Conservation (phyloP, 2,797 vertebrate genomes). For the Tarsius wallacei region DNA sequence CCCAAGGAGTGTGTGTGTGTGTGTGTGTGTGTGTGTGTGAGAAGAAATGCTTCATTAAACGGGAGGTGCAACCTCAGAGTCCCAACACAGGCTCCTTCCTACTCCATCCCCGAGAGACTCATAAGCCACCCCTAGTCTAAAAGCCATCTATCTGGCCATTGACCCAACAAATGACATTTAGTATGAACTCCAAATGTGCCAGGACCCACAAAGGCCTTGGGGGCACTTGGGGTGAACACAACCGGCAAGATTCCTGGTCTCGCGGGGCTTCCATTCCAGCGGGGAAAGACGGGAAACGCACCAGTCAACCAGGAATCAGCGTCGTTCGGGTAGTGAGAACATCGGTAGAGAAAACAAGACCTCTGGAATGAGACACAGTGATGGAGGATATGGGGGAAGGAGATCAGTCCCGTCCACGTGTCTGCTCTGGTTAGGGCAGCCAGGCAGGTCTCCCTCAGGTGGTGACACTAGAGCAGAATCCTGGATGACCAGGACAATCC, state of each 20-base stretch:
- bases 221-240: background rate
- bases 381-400: background rate
- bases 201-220: background rate
- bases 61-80: background rate
- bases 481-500: background rate
- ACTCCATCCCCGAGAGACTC: background rate
- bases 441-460: background rate
- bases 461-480: background rate
- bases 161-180: background rate
- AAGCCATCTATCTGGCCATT: background rate
- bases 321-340: slow-evolving; percentile 21
- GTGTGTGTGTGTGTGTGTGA: background rate
- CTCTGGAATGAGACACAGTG: background rate
- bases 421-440: background rate
- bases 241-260: background rate
- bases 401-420: background rate
- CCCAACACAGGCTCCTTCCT: background rate
- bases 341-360: background rate
- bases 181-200: background rate
- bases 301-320: background rate
- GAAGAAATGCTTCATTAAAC: background rate
- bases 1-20: background rate
- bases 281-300: background rate
- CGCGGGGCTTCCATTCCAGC: background rate
- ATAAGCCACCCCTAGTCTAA: background rate